Base-by-base conservation (phyloP, 2,888 invertebrate genomes). In the Ectemnius continuus region DNA sequence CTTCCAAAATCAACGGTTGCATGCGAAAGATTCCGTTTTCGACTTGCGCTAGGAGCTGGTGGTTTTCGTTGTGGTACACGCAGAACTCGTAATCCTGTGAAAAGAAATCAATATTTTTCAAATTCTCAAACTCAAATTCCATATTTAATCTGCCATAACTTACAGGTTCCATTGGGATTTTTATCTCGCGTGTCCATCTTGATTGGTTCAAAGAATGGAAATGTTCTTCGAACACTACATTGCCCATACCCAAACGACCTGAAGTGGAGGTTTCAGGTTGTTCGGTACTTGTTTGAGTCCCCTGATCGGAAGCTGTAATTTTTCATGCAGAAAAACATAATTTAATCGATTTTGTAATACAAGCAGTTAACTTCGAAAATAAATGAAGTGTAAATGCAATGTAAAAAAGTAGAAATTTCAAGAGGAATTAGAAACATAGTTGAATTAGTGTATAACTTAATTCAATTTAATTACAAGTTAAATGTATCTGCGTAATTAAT, bases 191-290 rank as follows among this genome's bases (percentile, higher is more conserved):
- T 0, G 58, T 67, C 89, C 89, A 89, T 26, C 80, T 47, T 11
- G 82, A 76, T 20, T 62, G 52, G 16, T 82, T 84, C 4, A 84
- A 65, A 3, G 61, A 46, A 52, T 93, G 90, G 83, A 95, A 95
- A 69, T 92, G 90, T 64, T 95, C 95, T 61, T 94, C 92, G 78
- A 95, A 94, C 68, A 95, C 89, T 0, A 92, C 61, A 26, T 61
- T 26, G 26, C 66, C 0, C 16, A 8, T 6, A 36, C 13, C 16
- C 5, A 16, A 6, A 16, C 16, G 52, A 52, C 11, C 16, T 4
- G 52, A 4, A 4, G 2, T 3, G 26, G n/a, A 11, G 1, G 14
- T 0, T 36, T 36, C 23, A 4, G 36, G 2, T 23, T 0, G 23
- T 23, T 23, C 23, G 23, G 23, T 8, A 58, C 11, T 28, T 61